Evolutionary conservation across 1,140 invertebrate species (phyloP), one percentile per base, ranked within the genome.

Genomic region (Plectus sambesii): DNA sequence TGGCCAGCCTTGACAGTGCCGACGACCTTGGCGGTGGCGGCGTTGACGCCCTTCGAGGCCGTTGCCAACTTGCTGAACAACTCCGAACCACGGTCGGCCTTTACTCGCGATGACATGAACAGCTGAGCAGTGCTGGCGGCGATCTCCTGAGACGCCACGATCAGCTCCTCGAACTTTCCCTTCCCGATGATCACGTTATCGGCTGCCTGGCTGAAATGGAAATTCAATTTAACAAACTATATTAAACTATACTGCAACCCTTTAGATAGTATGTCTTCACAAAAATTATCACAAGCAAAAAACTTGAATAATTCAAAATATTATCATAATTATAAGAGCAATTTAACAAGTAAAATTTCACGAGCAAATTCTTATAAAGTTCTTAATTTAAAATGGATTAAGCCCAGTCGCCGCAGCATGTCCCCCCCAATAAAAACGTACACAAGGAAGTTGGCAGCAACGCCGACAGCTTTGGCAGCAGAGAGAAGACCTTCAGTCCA

Each of bases 401-500:
- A n/a, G n/a, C n/a, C n/a, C n/a, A n/a, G n/a, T n/a, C n/a, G n/a
- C n/a, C n/a, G n/a, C n/a, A n/a, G n/a, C n/a, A n/a, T n/a, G n/a
- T n/a, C n/a, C n/a, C 30, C n/a, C 12, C n/a, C 30, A 33, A n/a
- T n/a, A 12, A 53, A 49, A 48, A 80, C 80, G 79, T 78, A 89
- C 85, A 97, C 77, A 20, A 97, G 74, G 58, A 90, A 81, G 66
- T 87, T 88, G 20, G 90, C 92, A 41, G 86, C 89, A 68, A 87
- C 82, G 0, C 87, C 94, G 8, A 98, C 89, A 25, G 89, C 83
- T 72, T 98, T 97, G 0, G 92, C 88, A 17, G 93, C 94, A 25
- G 93, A 97, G 56, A 99, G 27, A 8, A 98, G 77, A 6, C 93
- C 94, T 73, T 98, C 89, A 0, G 90, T 94, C 92, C 92, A 98